Evolutionary conservation across 2,113 vertebrate genomes (phyloP).

Genomic region (Zootoca vivipara): DNA sequence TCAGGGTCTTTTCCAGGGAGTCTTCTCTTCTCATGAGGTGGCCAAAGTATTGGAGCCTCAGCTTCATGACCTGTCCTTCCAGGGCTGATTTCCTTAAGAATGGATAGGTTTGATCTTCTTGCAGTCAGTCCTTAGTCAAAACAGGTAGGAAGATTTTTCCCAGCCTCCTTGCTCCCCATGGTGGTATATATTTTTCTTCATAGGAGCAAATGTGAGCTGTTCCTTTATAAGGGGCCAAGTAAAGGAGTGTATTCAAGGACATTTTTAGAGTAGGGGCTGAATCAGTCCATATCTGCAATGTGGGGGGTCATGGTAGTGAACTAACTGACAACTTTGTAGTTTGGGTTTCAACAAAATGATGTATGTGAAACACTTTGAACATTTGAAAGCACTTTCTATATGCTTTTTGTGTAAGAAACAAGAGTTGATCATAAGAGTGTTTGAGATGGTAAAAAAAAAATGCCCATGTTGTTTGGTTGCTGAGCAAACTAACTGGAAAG

Average conservation of each 20-base stretch:
- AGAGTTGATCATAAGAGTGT: neutral
- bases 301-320: neutral
- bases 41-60: no score
- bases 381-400: neutral
- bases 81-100: no score
- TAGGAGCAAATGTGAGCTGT: neutral
- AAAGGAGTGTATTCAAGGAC: neutral
- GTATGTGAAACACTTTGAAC: neutral
- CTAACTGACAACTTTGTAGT: neutral
- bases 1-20: no score
- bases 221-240: neutral
- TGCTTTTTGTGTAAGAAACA: neutral
- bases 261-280: neutral
- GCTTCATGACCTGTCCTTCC: no score
- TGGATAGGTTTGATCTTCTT: no score
- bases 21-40: no score
- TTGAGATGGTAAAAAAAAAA: neutral
- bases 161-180: no score
- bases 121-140: no score
- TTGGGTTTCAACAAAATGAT: neutral
- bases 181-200: neutral
- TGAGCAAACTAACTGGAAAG: neutral
- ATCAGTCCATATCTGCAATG: neutral
- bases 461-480: neutral
- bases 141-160: neutral